Percentiles rank a stretch among this genome's conserved stretches.
Conservation (phyloP, 2,113 vertebrate species). For the Alouatta palliata region DNA sequence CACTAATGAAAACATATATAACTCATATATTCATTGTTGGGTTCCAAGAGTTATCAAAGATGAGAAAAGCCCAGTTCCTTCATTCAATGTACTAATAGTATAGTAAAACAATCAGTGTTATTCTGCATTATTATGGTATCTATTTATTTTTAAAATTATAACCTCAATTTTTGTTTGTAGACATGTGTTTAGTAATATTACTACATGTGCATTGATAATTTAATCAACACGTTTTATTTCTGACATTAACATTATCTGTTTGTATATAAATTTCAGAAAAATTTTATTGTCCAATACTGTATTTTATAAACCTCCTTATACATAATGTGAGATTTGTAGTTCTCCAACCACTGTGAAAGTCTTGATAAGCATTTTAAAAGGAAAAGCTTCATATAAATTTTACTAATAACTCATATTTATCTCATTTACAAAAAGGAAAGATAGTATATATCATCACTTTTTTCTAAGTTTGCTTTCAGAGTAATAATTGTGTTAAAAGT, state of each 20-base stretch:
- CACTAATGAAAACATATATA: background rate
- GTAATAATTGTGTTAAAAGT: background rate
- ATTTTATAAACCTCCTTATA: background rate
- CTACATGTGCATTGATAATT: background rate
- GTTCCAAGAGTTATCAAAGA: conserved; percentile 39
- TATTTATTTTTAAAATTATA: background rate
- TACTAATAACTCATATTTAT: background rate
- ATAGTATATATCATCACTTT: background rate
- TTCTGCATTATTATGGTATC: background rate
- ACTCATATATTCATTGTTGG: conserved; percentile 50
- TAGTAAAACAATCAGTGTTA: background rate
- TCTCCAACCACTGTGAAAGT: background rate
- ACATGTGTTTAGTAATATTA: background rate
- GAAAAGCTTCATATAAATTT: background rate
- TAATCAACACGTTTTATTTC: background rate
- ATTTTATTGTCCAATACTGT: background rate
- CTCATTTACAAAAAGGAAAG: background rate
- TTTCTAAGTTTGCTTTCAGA: background rate
- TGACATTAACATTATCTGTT: background rate
- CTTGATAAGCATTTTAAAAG: background rate
- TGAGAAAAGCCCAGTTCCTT: background rate
- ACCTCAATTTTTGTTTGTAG: conserved; percentile 15
- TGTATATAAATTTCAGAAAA: background rate
- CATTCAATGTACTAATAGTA: background rate
- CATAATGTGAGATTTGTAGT: background rate